Base-by-base conservation (phyloP, 2,888 invertebrate genomes). In the Phyto melanocephala region DNA sequence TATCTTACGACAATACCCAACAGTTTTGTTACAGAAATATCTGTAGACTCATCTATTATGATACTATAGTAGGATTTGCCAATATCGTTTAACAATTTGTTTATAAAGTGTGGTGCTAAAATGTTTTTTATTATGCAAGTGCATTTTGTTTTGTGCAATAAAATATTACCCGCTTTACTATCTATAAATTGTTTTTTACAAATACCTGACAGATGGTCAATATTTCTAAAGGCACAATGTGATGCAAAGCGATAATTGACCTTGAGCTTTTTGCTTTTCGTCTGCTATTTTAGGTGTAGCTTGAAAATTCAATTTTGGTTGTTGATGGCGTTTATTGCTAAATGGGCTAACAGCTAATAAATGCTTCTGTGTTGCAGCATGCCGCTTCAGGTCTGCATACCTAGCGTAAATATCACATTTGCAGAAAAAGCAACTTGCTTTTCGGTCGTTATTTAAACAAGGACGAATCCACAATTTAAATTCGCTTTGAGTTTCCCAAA, bases 1-100 rank as follows among this genome's bases (percentile, higher is more conserved):
- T 78, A 78, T 45, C 62, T 65, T 58, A 71, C 58, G 35, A 65
- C 79, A 35, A 72, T 58, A 15, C 79, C 79, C 15, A 79, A 47
- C 17, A 63, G 13, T 65, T 79, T 72, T 28, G 45, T 56, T 4
- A 71, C 47, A 15, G 71, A 71, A 47, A 65, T 71, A 50, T 72
- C 71, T 50, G 72, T 65, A 17, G 65, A 58, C 60, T 79, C 79
- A 28, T 79, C 58, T 15, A 72, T 58, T 17, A 65, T 58, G n/a
- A 79, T 22, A 72, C 72, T 79, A 22, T 47, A 79, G 42, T 72
- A 65, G n/a, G 72, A 72, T 15, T 71, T 40, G 6, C 37, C 37
- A 28, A 79, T 71, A 35, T 72, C 79, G 13, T 2, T 10, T 40
- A 71, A 40, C 2, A 79, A 28, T n/a, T 72, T 72, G 65, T 72